Percentiles rank a stretch among this genome's conserved stretches.
phyloP scores from a whole-genome alignment of 2,113 vertebrate genomes.

The Psephotus haematonotus region DNA sequence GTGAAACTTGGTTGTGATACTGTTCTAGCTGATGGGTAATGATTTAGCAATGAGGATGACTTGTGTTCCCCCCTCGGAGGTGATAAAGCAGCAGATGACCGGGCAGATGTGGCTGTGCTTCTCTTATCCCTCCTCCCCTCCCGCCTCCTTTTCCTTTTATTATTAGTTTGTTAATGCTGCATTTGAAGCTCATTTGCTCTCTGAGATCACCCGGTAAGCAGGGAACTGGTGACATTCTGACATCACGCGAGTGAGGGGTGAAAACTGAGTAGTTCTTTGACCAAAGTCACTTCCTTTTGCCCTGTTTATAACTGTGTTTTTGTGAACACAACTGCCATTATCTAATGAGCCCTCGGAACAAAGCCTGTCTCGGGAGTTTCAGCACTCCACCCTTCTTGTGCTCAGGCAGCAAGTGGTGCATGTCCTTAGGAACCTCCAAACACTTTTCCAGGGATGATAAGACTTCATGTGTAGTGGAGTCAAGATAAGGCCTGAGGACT shows the following conservation, averaged over 20 bases:
- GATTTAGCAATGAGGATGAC: conserved; percentile 44
- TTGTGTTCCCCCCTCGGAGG: conserved; percentile 13
- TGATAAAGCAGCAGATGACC: conserved; percentile 61
- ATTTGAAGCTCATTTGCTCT: not conserved
- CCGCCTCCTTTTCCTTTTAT: not conserved
- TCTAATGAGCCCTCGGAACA: not conserved
- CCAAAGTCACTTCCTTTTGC: conserved; percentile 61
- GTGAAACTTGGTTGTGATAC: conserved; percentile 27
- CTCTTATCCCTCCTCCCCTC: not conserved
- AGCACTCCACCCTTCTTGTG: conserved; percentile 44
- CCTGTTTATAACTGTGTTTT: conserved; percentile 30
- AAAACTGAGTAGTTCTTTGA: conserved; percentile 28
- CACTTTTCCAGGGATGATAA: not conserved
- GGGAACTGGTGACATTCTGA: conserved; percentile 30
- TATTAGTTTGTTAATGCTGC: not conserved
- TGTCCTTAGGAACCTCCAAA: not conserved
- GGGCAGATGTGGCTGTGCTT: conserved; percentile 17
- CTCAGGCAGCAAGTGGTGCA: not conserved
- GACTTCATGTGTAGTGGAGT: not conserved
- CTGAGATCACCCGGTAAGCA: not conserved
- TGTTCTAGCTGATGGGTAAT: conserved; percentile 50
- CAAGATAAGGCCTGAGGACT: not conserved
- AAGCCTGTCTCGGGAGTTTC: conserved; percentile 48
- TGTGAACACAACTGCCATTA: conserved; percentile 22
- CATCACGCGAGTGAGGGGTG: not conserved